A percentile compares a stretch with the other conserved stretches of the same genome.
Evolutionary conservation across 2,113 vertebrate genomes (phyloP).

Genomic region (Seriola quinqueradiata): DNA sequence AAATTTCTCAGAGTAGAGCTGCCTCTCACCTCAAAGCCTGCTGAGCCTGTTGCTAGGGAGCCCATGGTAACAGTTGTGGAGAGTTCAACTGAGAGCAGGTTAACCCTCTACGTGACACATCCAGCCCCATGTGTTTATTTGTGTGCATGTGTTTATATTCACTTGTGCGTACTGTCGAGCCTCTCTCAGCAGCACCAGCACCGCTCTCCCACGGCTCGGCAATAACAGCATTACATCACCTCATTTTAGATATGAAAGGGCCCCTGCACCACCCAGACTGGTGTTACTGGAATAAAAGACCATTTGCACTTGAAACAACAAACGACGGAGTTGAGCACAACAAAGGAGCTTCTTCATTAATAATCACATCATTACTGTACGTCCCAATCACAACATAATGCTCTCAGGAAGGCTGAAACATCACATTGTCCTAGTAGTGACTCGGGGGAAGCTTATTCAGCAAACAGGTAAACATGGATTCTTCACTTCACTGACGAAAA

Average conservation of each 20-base stretch:
- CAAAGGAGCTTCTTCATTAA: background rate
- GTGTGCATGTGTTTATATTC: slow-evolving; percentile 19
- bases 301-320: background rate
- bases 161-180: background rate
- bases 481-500: too few species aligned
- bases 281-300: background rate
- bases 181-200: background rate
- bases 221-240: slow-evolving; percentile 8
- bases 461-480: too few species aligned
- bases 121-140: slow-evolving; percentile 25
- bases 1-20: slow-evolving; percentile 46
- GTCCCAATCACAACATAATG: too few species aligned
- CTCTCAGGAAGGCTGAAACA: too few species aligned
- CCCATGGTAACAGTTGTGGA: slow-evolving; percentile 58
- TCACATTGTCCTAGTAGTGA: too few species aligned
- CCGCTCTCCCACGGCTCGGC: background rate
- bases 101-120: slow-evolving; percentile 56
- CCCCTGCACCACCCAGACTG: background rate
- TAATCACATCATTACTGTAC: slow-evolving; percentile 2
- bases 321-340: background rate
- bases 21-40: slow-evolving; percentile 48
- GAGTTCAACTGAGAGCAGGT: slow-evolving; percentile 40
- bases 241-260: background rate
- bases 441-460: too few species aligned
- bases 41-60: slow-evolving; percentile 71